Percentiles rank a stretch among this genome's conserved stretches.
Conservation (phyloP, 37 sponge, comb jelly and placozoan species). For the Crambe crambe region DNA sequence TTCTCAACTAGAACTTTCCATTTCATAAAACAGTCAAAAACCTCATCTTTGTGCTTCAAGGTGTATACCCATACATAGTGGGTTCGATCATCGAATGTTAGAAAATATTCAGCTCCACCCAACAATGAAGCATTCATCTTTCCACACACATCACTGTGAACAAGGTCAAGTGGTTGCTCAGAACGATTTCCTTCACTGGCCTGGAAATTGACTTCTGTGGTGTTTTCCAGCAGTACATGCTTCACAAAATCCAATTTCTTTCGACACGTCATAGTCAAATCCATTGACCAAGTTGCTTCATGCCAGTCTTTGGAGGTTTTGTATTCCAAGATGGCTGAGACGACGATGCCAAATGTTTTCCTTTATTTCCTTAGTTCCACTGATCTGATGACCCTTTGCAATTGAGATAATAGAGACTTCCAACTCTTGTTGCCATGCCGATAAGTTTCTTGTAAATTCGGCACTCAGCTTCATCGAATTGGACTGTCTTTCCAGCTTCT, state of each 20-base stretch:
- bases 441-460: constrained; percentile 21
- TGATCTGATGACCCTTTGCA: constrained; percentile 4
- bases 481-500: constrained; percentile 33
- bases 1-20: constrained; percentile 67
- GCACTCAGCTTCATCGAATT: constrained; percentile 35
- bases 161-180: constrained; percentile 41
- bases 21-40: constrained; percentile 54
- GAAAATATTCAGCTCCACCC: constrained; percentile 69
- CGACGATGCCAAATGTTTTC: constrained; percentile 66
- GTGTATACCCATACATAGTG: constrained; percentile 66
- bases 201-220: constrained; percentile 36
- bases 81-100: constrained; percentile 65
- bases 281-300: constrained; percentile 39
- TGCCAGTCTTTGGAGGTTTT: constrained; percentile 44
- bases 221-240: constrained; percentile 64
- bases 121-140: constrained; percentile 46
- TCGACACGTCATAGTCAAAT: too few relatives aligned
- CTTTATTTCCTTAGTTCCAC: constrained; percentile 18
- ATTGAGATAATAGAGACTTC: constrained; percentile 44
- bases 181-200: constrained; percentile 25
- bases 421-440: constrained; percentile 34
- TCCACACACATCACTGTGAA: constrained; percentile 67
- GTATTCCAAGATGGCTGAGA: constrained; percentile 44
- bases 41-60: constrained; percentile 51
- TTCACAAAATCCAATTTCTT: constrained; percentile 60